Percentiles rank a stretch among this genome's conserved stretches.
These are phyloP conservation scores for Tillus elongatus DNA, from an alignment of 2,888 invertebrate species.

Conservation along the genomic window DNA sequence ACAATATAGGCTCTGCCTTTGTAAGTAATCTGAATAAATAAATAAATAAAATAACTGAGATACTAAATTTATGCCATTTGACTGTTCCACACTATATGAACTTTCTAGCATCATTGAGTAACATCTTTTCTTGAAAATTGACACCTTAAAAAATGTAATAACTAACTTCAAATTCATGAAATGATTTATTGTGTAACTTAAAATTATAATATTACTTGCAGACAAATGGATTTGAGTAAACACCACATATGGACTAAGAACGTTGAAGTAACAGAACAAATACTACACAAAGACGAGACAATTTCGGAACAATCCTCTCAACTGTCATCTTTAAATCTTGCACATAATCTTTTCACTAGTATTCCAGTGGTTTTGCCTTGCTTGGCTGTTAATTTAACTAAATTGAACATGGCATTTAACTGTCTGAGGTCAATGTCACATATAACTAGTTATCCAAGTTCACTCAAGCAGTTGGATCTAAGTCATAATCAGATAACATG, in stretches of 20 bases:
- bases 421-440: conserved; percentile 71
- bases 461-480: conserved; percentile 83
- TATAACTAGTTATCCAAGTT: conserved; percentile 82
- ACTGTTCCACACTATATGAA: no score
- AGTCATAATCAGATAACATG: conserved; percentile 85
- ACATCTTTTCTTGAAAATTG: no score
- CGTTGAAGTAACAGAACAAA: conserved; percentile 58
- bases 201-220: conserved; percentile 25
- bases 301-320: conserved; percentile 54
- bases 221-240: conserved; percentile 57
- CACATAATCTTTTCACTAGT: conserved; percentile 82
- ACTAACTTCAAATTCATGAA: no score
- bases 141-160: no score
- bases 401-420: conserved; percentile 89
- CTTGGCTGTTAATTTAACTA: conserved; percentile 73
- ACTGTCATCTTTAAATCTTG: conserved; percentile 70
- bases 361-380: conserved; percentile 87
- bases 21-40: no score
- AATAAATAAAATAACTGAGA: no score
- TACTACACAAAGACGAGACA: conserved; percentile 49
- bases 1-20: no score
- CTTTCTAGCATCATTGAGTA: no score
- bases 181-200: no score
- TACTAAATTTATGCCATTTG: no score
- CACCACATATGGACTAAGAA: conserved; percentile 68